Evolutionary conservation across 2,797 vertebrate species (phyloP).

Genomic region (Darevskia mixta): DNA sequence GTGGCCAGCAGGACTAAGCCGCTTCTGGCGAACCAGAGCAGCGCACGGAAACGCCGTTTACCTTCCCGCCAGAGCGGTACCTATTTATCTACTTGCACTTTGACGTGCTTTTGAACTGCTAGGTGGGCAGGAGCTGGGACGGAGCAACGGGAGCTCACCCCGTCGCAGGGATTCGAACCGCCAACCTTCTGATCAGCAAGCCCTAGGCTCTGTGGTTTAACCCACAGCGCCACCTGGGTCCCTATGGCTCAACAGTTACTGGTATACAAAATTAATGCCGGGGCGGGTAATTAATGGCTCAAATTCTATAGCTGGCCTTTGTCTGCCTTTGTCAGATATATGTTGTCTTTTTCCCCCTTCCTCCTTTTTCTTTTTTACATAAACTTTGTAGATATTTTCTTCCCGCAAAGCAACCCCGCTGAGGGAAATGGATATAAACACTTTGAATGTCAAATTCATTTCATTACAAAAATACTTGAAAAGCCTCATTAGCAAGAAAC

Average conservation of each 20-base stretch:
- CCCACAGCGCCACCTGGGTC: too few species aligned
- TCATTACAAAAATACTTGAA: constrained; percentile 72
- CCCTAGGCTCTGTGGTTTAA: too few species aligned
- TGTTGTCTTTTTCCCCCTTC: constrained; percentile 18
- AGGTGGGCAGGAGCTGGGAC: too few species aligned
- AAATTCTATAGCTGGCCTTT: constrained; percentile 20
- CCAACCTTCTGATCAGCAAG: too few species aligned
- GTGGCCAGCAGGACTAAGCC: too few species aligned
- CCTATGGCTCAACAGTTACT: background rate
- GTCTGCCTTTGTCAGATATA: constrained; percentile 47
- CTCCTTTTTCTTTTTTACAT: background rate
- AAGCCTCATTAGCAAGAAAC: constrained; percentile 71
- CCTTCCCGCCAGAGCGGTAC: too few species aligned
- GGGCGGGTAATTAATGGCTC: constrained; percentile 49
- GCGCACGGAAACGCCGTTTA: too few species aligned
- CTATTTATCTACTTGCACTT: too few species aligned
- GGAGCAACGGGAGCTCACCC: too few species aligned
- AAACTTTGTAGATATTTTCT: constrained; percentile 40
- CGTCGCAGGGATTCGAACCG: too few species aligned
- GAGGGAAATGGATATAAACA: constrained; percentile 64
- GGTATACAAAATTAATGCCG: background rate
- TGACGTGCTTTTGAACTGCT: too few species aligned
- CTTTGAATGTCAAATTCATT: constrained; percentile 60
- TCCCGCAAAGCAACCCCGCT: constrained; percentile 45
- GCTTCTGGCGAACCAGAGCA: too few species aligned